Base-by-base conservation (phyloP, 2,797 vertebrate species). In the Luscinia luscinia region DNA sequence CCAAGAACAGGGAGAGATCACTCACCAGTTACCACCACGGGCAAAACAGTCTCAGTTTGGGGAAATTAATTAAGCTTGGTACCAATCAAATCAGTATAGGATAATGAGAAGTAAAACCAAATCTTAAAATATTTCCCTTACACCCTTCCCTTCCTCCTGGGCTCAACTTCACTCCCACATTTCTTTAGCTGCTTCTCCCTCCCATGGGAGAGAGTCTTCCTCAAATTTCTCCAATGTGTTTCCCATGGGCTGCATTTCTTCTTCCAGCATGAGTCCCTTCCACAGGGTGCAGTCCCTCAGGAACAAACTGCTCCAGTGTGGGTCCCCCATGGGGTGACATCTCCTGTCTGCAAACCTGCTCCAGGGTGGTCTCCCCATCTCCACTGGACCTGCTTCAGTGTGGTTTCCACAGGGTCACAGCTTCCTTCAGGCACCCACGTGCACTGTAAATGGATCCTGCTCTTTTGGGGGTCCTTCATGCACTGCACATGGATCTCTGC, bases 341-440 rank as follows among this genome's bases (percentile, higher is more conserved):
- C 1, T 46, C 26, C 43, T 58, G 38, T 6, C 76, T 36, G 22
- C 15, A 63, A 24, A 20, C 7, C 51, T 52, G 13, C 19, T 41
- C 11, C 22, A 36, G 2, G 0, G 0, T 18, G 28, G 30, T 28
- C 3, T 51, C 21, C 28, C 69, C 57, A n/a, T 63, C 18, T 40
- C 38, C 57, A 74, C 36, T 43, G 26, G 9, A n/a, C 32, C 81
- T 49, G 27, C 9, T 54, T 16, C 67, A 38, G 8, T n/a, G 21
- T 28, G 38, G 27, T 18, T 41, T 68, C 32, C 62, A 14, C 3
- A 34, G 41, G 22, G 23, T 38, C 49, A 59, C 34, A 72, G 7
- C 6, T 18, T 55, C 36, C 22, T 62, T 49, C 48, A 55, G 41
- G 30, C 13, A 62, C 20, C 27, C 34, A 2, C 40, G n/a, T n/a